Percentiles rank a stretch among this genome's conserved stretches.
These are phyloP conservation scores for Petroica traversi DNA, from an alignment of 2,113 vertebrate genomes.

Conservation along the genomic window DNA sequence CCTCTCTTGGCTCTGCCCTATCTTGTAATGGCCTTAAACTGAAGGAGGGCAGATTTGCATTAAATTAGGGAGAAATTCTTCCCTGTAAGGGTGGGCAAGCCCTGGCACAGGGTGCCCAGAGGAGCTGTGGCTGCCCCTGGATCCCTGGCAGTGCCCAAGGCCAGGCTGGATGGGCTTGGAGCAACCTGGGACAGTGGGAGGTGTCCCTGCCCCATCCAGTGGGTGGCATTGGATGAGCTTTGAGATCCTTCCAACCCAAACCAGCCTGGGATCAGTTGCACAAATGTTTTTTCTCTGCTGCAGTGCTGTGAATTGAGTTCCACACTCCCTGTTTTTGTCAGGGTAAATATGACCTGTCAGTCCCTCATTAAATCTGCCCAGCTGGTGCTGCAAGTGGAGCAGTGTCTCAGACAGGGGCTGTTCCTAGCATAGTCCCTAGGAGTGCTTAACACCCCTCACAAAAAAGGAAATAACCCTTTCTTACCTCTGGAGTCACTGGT, in stretches of 20 bases:
- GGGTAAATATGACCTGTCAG: neutral
- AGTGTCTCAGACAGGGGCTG: neutral
- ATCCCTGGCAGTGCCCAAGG: neutral
- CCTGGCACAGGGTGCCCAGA: neutral
- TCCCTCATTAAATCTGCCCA: neutral
- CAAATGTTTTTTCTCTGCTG: neutral
- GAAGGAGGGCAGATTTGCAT: neutral
- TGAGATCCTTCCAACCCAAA: neutral
- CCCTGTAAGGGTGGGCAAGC: fast-evolving
- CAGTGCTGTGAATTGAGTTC: neutral
- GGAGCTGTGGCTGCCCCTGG: neutral
- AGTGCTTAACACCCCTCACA: neutral
- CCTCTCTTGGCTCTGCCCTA: neutral
- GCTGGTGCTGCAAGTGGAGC: neutral
- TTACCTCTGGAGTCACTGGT: neutral
- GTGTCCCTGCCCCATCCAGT: neutral
- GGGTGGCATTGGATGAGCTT: fast-evolving
- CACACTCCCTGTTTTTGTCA: neutral
- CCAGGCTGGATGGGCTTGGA: neutral
- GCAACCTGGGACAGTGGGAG: fast-evolving
- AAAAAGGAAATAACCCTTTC: neutral
- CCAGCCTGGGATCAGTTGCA: neutral
- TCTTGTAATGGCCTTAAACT: neutral
- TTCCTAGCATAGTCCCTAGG: neutral
- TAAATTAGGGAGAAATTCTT: neutral